These are phyloP conservation scores for Semicossyphus pulcher DNA, from an alignment of 2,113 vertebrate species.

Conservation along the genomic window DNA sequence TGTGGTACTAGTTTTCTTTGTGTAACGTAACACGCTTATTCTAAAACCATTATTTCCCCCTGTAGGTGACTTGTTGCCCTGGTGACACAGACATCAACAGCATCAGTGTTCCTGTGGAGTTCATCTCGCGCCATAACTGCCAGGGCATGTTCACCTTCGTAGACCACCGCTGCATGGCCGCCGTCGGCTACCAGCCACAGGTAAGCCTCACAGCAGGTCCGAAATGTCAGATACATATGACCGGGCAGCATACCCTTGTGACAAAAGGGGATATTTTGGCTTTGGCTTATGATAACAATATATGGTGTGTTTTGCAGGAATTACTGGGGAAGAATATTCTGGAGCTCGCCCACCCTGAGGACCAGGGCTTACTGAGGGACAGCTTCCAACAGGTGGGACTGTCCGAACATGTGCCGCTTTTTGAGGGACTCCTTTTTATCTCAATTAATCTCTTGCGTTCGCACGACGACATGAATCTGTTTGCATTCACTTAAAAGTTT, in stretches of 20 bases:
- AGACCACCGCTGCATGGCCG: constrained; percentile 93
- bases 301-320: constrained; percentile 82
- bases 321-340: constrained; percentile 95
- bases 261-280: too few species aligned
- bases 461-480: background rate
- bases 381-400: constrained; percentile 94
- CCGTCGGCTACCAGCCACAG: constrained; percentile 95
- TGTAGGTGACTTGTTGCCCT: constrained; percentile 94
- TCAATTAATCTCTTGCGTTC: background rate
- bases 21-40: too few species aligned
- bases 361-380: constrained; percentile 93
- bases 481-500: background rate
- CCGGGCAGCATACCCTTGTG: too few species aligned
- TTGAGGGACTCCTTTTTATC: background rate
- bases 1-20: too few species aligned
- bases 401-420: background rate
- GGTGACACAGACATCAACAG: constrained; percentile 89
- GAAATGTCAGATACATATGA: background rate
- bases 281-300: too few species aligned
- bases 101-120: constrained; percentile 91
- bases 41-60: background rate
- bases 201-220: constrained; percentile 71
- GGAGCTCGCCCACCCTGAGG: constrained; percentile 95
- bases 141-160: constrained; percentile 95
- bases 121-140: constrained; percentile 95